These are phyloP conservation scores for Drosophila pandora DNA, from an alignment of 1,140 invertebrate genomes.

Conservation along the genomic window DNA sequence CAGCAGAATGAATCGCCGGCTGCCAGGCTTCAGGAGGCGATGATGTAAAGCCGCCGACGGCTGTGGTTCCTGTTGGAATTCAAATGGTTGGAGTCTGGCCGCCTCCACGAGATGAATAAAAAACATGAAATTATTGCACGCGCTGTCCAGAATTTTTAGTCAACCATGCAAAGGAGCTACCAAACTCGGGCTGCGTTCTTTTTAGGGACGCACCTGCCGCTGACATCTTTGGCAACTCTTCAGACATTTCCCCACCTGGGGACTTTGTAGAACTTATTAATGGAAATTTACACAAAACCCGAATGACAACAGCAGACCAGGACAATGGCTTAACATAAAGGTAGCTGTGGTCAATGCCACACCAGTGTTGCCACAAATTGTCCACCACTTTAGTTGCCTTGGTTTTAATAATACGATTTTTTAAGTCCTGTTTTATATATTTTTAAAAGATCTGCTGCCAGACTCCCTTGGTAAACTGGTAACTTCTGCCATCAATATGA, in stretches of 20 bases:
- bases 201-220: slow-evolving; percentile 39
- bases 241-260: slow-evolving; percentile 6
- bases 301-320: slow-evolving; percentile 26
- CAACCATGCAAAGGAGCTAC: neutral
- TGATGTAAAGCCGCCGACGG: slow-evolving; percentile 38
- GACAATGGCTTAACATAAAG: slow-evolving; percentile 26
- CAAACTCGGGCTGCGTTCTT: neutral
- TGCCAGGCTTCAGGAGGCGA: slow-evolving; percentile 28
- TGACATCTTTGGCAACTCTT: slow-evolving; percentile 57
- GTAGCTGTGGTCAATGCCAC: neutral
- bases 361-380: neutral
- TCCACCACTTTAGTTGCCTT: neutral
- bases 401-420: neutral
- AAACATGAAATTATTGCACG: slow-evolving; percentile 9
- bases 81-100: slow-evolving; percentile 14
- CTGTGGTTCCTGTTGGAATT: slow-evolving; percentile 28
- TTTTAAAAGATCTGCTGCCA: neutral
- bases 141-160: neutral
- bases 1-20: slow-evolving; percentile 36
- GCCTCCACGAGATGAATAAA: slow-evolving; percentile 6
- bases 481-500: slow-evolving; percentile 59
- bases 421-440: too few relatives aligned
- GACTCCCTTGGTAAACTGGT: slow-evolving; percentile 1
- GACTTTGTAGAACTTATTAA: slow-evolving; percentile 62
- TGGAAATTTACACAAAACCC: slow-evolving; percentile 61